Evolutionary conservation across 2,113 vertebrate genomes (phyloP).

Genomic region (Spea multiplicata): DNA sequence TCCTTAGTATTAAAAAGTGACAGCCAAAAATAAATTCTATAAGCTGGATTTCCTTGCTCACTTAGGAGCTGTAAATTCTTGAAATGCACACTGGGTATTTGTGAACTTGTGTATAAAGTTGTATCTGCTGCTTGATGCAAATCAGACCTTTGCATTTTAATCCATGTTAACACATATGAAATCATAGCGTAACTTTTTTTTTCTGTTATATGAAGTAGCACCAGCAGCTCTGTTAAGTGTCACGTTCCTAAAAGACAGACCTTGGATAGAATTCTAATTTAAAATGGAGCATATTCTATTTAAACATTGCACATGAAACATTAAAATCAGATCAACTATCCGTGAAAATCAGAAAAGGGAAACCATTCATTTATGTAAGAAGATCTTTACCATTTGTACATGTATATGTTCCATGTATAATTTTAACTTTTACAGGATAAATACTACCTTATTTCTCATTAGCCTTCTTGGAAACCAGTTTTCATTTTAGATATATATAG

Average conservation of each 20-base stretch:
- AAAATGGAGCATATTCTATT: neutral
- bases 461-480: too few species aligned
- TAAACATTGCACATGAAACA: too few species aligned
- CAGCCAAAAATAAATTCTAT: slow-evolving; percentile 22
- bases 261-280: slow-evolving; percentile 6
- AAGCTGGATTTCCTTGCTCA: slow-evolving; percentile 12
- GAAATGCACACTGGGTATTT: slow-evolving; percentile 27
- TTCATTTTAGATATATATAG: too few species aligned
- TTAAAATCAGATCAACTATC: too few species aligned
- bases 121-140: slow-evolving; percentile 15
- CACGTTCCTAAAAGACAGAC: neutral
- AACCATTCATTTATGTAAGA: too few species aligned
- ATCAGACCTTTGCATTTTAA: slow-evolving; percentile 17
- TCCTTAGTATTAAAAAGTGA: slow-evolving; percentile 19
- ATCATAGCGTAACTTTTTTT: slow-evolving; percentile 1
- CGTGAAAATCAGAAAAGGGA: too few species aligned
- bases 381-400: too few species aligned
- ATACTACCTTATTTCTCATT: too few species aligned
- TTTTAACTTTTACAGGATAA: too few species aligned
- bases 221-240: neutral
- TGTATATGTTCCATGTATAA: too few species aligned
- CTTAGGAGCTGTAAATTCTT: slow-evolving; percentile 25
- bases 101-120: slow-evolving; percentile 12
- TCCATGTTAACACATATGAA: slow-evolving; percentile 15
- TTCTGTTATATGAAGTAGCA: slow-evolving; percentile 13